A percentile compares a stretch with the other conserved stretches of the same genome.
These are phyloP conservation scores for Helleia helle DNA, from an alignment of 2,888 invertebrate genomes.

Conservation along the genomic window DNA sequence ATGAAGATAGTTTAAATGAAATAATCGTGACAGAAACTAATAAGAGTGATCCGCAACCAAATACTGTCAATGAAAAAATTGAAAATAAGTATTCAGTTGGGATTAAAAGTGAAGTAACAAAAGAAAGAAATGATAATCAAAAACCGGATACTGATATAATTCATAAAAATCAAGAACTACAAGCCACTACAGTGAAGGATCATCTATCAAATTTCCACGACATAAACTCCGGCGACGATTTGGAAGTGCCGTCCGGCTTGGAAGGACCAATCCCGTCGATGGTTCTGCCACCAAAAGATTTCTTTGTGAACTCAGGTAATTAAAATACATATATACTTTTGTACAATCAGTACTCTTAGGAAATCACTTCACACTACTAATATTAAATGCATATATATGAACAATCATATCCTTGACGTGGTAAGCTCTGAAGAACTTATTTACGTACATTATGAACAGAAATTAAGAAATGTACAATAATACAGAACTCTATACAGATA, in stretches of 20 bases:
- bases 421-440: too few species aligned
- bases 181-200: constrained; percentile 12
- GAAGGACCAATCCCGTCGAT: constrained; percentile 57
- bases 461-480: too few species aligned
- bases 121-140: background rate
- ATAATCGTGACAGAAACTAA: constrained; percentile 12
- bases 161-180: constrained; percentile 9
- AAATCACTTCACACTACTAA: too few species aligned
- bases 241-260: constrained; percentile 58
- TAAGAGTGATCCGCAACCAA: too few species aligned
- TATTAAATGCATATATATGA: too few species aligned
- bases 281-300: constrained; percentile 48
- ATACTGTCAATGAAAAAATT: too few species aligned
- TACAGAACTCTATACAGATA: too few species aligned
- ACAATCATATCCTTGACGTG: too few species aligned
- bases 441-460: too few species aligned
- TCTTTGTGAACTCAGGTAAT: constrained; percentile 16
- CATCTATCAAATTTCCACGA: constrained; percentile 51
- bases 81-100: constrained; percentile 2
- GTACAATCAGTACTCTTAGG: too few species aligned
- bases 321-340: too few species aligned
- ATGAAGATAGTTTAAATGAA: background rate
- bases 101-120: background rate
- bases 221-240: constrained; percentile 53
- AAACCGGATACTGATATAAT: background rate